These are phyloP conservation scores for Trogon melanurus DNA, from an alignment of 2,113 vertebrate species.

Conservation along the genomic window DNA sequence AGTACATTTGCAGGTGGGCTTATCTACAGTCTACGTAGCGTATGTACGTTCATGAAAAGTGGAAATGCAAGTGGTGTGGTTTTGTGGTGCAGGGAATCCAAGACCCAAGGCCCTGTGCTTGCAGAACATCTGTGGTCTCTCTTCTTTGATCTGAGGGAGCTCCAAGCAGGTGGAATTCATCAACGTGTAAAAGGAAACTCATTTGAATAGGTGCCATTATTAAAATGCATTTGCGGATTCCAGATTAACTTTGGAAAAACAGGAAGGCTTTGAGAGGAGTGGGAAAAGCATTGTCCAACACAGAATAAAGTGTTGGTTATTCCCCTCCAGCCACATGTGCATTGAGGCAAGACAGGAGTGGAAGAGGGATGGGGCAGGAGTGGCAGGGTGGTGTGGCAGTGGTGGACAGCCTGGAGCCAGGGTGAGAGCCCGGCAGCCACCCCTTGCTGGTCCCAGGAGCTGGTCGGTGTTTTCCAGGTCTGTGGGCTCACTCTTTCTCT, in stretches of 20 bases:
- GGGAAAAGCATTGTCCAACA: constrained; percentile 25
- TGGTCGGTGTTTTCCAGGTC: neutral
- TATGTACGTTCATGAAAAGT: neutral
- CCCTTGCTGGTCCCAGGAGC: neutral
- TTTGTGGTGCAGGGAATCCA: neutral
- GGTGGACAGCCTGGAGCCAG: rapidly evolving
- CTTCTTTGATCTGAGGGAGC: neutral
- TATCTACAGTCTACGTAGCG: neutral
- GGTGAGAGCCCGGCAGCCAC: rapidly evolving
- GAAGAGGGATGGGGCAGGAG: too few species aligned
- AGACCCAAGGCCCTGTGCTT: neutral
- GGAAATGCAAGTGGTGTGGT: neutral
- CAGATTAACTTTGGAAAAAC: constrained; percentile 51
- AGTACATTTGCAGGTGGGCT: neutral
- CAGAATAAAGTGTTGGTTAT: neutral
- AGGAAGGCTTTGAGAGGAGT: constrained; percentile 42
- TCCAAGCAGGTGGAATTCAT: constrained; percentile 55
- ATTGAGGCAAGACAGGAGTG: neutral
- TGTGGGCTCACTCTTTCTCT: rapidly evolving
- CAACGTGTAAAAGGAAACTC: constrained; percentile 16
- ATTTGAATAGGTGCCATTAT: constrained; percentile 53
- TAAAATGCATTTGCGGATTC: constrained; percentile 40
- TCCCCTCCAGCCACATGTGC: neutral
- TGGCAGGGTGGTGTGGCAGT: rapidly evolving
- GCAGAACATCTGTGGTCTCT: neutral